Conservation (phyloP, 1,140 invertebrate species). For the Ostrea edulis region DNA sequence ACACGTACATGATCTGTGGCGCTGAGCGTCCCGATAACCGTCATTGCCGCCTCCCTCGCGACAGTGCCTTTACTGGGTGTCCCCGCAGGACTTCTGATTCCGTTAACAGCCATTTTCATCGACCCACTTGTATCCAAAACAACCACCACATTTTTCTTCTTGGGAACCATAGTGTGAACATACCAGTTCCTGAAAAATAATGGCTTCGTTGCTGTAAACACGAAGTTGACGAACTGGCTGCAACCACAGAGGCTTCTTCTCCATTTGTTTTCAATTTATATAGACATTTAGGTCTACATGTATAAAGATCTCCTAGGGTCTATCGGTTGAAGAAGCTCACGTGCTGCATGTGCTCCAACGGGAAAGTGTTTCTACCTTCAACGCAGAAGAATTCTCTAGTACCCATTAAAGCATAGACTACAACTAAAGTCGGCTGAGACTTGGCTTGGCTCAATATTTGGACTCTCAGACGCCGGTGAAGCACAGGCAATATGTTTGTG, state of each 20-base stretch:
- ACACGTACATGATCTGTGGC: constrained; percentile 51
- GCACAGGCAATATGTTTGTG: no score
- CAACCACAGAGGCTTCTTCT: no score
- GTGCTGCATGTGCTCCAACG: not conserved
- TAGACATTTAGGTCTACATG: no score
- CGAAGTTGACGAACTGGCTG: no score
- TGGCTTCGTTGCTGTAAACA: no score
- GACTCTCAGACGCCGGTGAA: no score
- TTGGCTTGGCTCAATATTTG: no score
- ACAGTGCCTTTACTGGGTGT: constrained; percentile 43
- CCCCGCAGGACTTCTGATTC: constrained; percentile 1
- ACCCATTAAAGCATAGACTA: no score
- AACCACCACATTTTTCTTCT: constrained; percentile 58
- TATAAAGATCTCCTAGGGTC: not conserved
- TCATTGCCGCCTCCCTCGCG: constrained; percentile 51
- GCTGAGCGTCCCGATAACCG: constrained; percentile 52
- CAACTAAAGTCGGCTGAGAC: no score
- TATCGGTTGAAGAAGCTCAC: no score
- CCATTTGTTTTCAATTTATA: no score
- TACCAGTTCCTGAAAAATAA: constrained; percentile 50
- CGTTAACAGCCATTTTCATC: constrained; percentile 45
- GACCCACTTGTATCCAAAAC: constrained; percentile 57
- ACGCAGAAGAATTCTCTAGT: not conserved
- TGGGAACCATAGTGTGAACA: constrained; percentile 51
- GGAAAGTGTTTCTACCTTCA: not conserved